These are phyloP conservation scores for Tetropium fuscum DNA, from an alignment of 2,888 invertebrate genomes.

Conservation along the genomic window DNA sequence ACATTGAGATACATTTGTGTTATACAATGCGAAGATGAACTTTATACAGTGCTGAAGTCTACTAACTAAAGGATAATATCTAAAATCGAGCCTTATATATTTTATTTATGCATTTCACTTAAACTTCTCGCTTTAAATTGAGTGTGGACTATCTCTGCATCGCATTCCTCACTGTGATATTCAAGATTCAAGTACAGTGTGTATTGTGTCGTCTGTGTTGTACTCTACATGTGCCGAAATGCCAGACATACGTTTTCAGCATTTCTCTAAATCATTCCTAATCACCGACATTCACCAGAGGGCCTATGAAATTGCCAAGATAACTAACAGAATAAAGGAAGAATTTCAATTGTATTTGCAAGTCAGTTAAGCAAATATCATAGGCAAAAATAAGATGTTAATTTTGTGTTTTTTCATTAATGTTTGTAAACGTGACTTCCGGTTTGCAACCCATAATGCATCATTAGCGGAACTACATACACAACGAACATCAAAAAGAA, in stretches of 20 bases:
- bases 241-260: slow-evolving; percentile 48
- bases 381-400: too few species aligned
- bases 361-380: too few species aligned
- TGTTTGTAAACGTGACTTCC: too few species aligned
- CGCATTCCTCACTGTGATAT: slow-evolving; percentile 65
- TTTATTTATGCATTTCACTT: slow-evolving; percentile 48
- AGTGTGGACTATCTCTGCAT: slow-evolving; percentile 54
- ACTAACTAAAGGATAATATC: slow-evolving; percentile 50
- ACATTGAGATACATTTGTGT: slow-evolving; percentile 36
- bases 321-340: too few species aligned
- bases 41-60: slow-evolving; percentile 46
- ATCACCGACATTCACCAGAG: background rate
- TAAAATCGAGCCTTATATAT: slow-evolving; percentile 55
- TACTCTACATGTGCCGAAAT: slow-evolving; percentile 60
- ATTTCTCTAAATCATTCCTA: slow-evolving; percentile 39
- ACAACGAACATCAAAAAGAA: too few species aligned
- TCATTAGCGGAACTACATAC: too few species aligned
- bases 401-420: too few species aligned
- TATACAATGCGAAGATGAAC: slow-evolving; percentile 25
- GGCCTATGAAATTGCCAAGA: slow-evolving; percentile 4
- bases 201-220: slow-evolving; percentile 62
- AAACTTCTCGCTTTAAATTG: slow-evolving; percentile 54
- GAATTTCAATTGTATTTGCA: too few species aligned
- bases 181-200: slow-evolving; percentile 63
- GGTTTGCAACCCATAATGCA: too few species aligned